These are phyloP conservation scores for Xestia xanthographa DNA, from an alignment of 2,888 invertebrate genomes.

Conservation along the genomic window DNA sequence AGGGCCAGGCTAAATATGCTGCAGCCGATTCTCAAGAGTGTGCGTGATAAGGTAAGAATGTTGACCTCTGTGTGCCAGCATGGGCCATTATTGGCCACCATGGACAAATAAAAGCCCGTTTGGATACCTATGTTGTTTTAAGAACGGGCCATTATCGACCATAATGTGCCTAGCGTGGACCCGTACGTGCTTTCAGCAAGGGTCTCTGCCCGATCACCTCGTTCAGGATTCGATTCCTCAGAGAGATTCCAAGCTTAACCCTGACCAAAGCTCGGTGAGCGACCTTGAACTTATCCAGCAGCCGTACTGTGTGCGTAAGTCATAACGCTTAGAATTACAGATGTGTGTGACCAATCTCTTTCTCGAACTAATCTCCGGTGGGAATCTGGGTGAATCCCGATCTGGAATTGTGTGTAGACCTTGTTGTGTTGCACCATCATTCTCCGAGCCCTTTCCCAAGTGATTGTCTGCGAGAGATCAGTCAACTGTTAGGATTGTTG, in stretches of 20 bases:
- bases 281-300: too few species aligned
- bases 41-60: slow-evolving; percentile 94
- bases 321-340: not conserved
- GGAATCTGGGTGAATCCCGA: not conserved
- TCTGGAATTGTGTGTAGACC: not conserved
- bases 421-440: not conserved
- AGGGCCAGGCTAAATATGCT: slow-evolving; percentile 96
- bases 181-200: not conserved
- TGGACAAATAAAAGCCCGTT: too few species aligned
- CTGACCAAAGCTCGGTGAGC: too few species aligned
- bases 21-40: slow-evolving; percentile 96
- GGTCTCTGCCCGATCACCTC: not conserved
- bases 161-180: not conserved
- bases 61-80: not conserved
- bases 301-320: not conserved
- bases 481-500: not conserved
- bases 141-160: not conserved
- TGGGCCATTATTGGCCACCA: not conserved
- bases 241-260: not conserved
- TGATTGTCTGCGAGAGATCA: slow-evolving; percentile 18
- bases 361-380: not conserved
- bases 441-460: not conserved
- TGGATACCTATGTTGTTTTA: too few species aligned
- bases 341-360: not conserved
- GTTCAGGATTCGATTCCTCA: not conserved